These are phyloP conservation scores for Latrodectus hesperus DNA, from an alignment of 2,888 invertebrate genomes.

Conservation along the genomic window DNA sequence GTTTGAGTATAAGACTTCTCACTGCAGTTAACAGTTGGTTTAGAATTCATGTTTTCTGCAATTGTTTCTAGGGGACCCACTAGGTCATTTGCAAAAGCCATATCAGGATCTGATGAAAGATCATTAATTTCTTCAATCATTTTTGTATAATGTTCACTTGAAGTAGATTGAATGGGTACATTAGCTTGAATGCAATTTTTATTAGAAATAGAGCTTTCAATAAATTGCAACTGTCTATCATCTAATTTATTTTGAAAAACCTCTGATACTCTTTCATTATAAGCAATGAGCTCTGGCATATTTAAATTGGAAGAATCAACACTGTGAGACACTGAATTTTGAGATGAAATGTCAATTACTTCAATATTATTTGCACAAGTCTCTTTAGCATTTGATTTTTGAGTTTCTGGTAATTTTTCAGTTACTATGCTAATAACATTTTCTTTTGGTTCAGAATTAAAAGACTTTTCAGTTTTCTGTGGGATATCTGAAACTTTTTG, in stretches of 20 bases:
- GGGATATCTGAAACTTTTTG: not conserved
- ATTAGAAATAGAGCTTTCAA: too few relatives aligned
- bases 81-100: constrained; percentile 42
- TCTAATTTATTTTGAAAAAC: too few relatives aligned
- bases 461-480: not conserved
- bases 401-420: too few relatives aligned
- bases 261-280: too few relatives aligned
- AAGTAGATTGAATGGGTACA: not conserved
- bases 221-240: too few relatives aligned
- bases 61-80: constrained; percentile 48
- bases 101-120: constrained; percentile 47
- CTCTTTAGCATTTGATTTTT: too few relatives aligned
- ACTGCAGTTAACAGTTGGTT: not conserved
- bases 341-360: not conserved
- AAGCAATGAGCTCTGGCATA: not conserved
- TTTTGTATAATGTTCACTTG: not conserved
- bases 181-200: too few relatives aligned
- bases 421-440: not conserved
- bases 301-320: not conserved
- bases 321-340: not conserved
- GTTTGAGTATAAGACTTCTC: not conserved
- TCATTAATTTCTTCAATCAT: not conserved
- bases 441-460: not conserved
- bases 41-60: constrained; percentile 32
- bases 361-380: not conserved